A percentile compares a stretch with the other conserved stretches of the same genome.
phyloP scores from a whole-genome alignment of 2,888 invertebrate genomes.

The Lingula anatina region DNA sequence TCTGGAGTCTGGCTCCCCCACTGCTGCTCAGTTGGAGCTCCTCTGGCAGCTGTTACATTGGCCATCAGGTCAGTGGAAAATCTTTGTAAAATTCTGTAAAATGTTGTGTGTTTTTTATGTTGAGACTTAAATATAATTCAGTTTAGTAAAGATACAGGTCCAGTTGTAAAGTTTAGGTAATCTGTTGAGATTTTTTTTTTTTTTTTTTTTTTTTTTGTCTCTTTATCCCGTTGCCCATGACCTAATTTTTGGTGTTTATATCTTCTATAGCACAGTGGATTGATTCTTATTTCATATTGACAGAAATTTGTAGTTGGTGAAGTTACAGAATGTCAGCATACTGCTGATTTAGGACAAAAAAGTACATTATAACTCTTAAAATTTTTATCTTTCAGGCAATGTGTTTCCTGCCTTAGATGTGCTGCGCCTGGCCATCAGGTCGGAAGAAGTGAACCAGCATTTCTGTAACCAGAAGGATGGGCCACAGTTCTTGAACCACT shows the following conservation, averaged over 20 bases:
- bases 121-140: too few relatives aligned
- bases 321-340: neutral
- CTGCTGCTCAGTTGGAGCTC: conserved; percentile 56
- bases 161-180: conserved; percentile 7
- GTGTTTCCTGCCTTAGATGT: conserved; percentile 87
- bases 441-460: conserved; percentile 60
- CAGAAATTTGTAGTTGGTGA: neutral
- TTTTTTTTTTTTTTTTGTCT: too few relatives aligned
- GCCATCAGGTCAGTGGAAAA: conserved; percentile 71
- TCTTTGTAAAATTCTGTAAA: too few relatives aligned
- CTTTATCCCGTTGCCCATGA: neutral
- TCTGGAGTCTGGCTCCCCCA: conserved; percentile 34
- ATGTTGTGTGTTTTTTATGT: too few relatives aligned
- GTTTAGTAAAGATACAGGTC: too few relatives aligned
- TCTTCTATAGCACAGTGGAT: too few relatives aligned
- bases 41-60: conserved; percentile 66
- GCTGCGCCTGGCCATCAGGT: conserved; percentile 74
- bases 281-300: neutral
- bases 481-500: conserved; percentile 51
- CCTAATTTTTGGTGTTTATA: too few relatives aligned
- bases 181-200: neutral
- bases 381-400: conserved; percentile 57
- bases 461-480: conserved; percentile 56
- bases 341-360: too few relatives aligned
- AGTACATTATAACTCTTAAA: too few relatives aligned